These are phyloP conservation scores for Tetrapedia diversipes DNA, from an alignment of 2,888 invertebrate species.

Conservation along the genomic window DNA sequence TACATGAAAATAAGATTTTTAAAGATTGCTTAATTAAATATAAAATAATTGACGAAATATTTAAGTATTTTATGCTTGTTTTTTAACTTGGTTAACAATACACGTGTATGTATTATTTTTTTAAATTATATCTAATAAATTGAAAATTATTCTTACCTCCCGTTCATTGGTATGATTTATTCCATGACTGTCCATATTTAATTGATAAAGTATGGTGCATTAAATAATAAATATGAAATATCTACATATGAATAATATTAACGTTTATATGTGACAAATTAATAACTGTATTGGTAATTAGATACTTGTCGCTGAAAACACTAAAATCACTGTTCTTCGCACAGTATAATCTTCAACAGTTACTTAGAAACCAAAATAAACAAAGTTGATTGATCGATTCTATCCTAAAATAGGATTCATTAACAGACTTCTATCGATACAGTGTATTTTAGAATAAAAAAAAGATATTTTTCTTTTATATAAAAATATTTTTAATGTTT, in stretches of 20 bases:
- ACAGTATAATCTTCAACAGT: not conserved
- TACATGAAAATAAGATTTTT: no score
- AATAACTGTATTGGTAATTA: not conserved
- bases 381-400: constrained; percentile 30
- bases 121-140: not conserved
- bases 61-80: no score
- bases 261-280: not conserved
- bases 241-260: not conserved
- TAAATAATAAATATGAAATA: constrained; percentile 4
- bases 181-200: constrained; percentile 24
- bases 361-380: constrained; percentile 44
- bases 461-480: not conserved
- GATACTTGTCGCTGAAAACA: not conserved
- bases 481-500: not conserved
- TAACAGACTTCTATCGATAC: not conserved
- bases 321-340: not conserved
- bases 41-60: not conserved
- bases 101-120: not conserved
- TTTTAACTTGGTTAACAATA: no score
- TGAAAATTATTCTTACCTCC: constrained; percentile 38
- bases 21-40: not conserved
- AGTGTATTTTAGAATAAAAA: not conserved
- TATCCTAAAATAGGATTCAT: not conserved
- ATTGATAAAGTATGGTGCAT: constrained; percentile 36
- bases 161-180: constrained; percentile 39